Evolutionary conservation across 64 coral and sea anemone species (phyloP), one percentile per base, ranked within the genome.

Genomic region (Exaiptasia diaphana): DNA sequence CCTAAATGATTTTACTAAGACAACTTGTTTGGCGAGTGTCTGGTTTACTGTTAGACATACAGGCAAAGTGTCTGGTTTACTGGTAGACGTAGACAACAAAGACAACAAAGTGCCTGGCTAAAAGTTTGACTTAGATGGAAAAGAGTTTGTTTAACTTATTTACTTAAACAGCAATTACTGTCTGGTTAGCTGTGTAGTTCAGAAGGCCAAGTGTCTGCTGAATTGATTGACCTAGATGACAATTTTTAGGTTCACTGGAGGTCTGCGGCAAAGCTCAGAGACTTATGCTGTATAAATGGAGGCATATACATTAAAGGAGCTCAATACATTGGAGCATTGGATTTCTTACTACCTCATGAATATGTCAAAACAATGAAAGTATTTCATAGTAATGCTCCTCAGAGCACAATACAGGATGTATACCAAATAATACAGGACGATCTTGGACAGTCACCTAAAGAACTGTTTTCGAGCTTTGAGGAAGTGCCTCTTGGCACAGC

Each of bases 311-410:
- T 99, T 44, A 99, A 99, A 79, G 85, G 85, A 27, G 95, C 89
- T 14, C 95, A 99, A 40, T 88, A 99, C 59, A 65, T 99, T 48
- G 90, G 95, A 11, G 91, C 95, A 26, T 50, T 99, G 41, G 95
- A 99, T 37, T 99, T 92, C 58, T 83, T 99, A 15, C 68, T 99
- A 26, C 95, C 95, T 4, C 2, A 64, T 28, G 95, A 99, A 70
- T 99, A 99, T 82, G 95, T 99, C 53, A 85, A 93, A 68, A 92
- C 90, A 48, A 79, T 99, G 85, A 99, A 99, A 67, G 90, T 99
- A 10, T 72, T 99, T 49, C 95, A 99, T 25, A 92, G 68, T 70
- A 75, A 92, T 68, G 95, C 95, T 13, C 95, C 95, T 48, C 81
- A 91, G 49, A 99, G 95, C 37, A 55, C 82, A 0, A 25, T 99